Percentiles rank a stretch among this genome's conserved stretches.
Conservation (phyloP, 2,797 vertebrate genomes). For the Agapornis canus region DNA sequence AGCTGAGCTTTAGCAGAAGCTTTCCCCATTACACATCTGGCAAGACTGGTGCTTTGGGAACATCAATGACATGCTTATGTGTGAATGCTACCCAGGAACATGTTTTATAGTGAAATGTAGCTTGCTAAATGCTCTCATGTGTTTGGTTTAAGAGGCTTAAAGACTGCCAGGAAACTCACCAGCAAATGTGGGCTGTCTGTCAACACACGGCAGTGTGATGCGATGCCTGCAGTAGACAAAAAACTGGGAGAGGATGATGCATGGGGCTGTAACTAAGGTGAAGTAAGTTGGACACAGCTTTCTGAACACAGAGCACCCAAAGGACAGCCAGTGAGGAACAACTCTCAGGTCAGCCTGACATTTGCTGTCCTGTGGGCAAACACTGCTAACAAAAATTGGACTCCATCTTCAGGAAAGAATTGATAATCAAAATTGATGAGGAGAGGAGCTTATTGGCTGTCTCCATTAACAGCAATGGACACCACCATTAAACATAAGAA, state of each 20-base stretch:
- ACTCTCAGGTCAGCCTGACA: background rate
- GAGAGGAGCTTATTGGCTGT: background rate
- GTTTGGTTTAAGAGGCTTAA: background rate
- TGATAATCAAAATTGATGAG: background rate
- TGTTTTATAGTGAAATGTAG: background rate
- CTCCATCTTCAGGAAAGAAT: background rate
- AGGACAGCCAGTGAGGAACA: background rate
- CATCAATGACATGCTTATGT: background rate
- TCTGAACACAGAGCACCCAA: background rate
- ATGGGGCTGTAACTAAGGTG: background rate
- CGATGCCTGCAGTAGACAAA: accelerated
- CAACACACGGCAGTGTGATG: too few relatives aligned
- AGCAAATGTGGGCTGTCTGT: background rate
- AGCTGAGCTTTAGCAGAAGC: background rate
- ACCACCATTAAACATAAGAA: background rate
- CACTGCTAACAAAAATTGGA: background rate
- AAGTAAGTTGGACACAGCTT: background rate
- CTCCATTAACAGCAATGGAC: background rate
- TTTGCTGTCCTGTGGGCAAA: background rate
- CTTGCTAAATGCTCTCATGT: background rate
- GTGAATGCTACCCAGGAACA: background rate
- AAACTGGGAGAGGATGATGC: background rate
- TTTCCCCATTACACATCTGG: background rate
- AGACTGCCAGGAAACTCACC: background rate
- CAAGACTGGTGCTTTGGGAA: background rate